These are phyloP conservation scores for Melanerpes aurifrons DNA, from an alignment of 2,113 vertebrate genomes.

Conservation along the genomic window DNA sequence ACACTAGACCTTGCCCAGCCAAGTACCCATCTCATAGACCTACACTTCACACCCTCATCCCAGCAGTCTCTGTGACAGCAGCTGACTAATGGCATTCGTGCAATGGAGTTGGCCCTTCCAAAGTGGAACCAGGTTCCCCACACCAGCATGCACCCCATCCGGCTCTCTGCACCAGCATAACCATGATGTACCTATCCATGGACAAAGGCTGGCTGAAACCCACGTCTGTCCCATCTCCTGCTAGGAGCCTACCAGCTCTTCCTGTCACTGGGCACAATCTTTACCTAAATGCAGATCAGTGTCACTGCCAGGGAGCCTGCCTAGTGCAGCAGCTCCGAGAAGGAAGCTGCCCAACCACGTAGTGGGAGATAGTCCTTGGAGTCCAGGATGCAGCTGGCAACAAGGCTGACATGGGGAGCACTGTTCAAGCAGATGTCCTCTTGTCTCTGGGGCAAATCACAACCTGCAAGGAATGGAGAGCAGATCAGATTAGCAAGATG, in stretches of 20 bases:
- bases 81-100: neutral
- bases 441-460: neutral
- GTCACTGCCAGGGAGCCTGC: neutral
- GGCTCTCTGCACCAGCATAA: neutral
- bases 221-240: accelerated
- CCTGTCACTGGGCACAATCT: accelerated
- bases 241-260: neutral
- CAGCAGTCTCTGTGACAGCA: neutral
- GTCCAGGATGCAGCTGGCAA: neutral
- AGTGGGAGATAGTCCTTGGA: neutral
- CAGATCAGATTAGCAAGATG: neutral
- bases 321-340: neutral
- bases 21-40: neutral
- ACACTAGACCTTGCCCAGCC: accelerated
- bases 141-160: neutral
- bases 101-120: neutral
- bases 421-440: accelerated
- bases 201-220: neutral
- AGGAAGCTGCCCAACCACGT: neutral
- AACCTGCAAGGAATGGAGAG: neutral
- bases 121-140: neutral
- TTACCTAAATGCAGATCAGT: neutral
- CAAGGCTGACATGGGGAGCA: neutral
- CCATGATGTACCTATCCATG: neutral
- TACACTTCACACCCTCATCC: accelerated